Conservation (phyloP, 2,888 invertebrate genomes). For the Flexamia atlantica region DNA sequence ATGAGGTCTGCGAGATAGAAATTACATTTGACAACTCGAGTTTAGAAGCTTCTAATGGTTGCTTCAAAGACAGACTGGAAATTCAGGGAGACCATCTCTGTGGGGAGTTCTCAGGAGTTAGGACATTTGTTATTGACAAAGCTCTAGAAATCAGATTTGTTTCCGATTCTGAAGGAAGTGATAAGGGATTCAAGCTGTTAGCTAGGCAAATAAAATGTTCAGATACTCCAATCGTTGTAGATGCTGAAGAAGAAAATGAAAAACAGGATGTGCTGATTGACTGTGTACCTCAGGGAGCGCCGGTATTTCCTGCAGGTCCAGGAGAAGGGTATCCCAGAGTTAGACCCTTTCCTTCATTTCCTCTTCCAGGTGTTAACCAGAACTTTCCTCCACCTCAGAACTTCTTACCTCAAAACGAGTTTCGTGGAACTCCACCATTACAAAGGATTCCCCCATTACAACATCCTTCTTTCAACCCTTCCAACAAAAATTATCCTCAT, state of each 20-base stretch:
- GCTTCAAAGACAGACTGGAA: slow-evolving; percentile 46
- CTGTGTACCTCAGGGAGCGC: background rate
- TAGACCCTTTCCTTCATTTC: slow-evolving; percentile 35
- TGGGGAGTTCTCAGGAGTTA: slow-evolving; percentile 19
- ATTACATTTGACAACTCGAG: slow-evolving; percentile 36
- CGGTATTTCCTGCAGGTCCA: background rate
- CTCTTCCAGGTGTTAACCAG: background rate
- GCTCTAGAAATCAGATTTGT: slow-evolving; percentile 43
- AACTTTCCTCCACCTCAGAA: background rate
- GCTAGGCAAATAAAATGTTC: slow-evolving; percentile 29
- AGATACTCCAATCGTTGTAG: background rate
- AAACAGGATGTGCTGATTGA: slow-evolving; percentile 19
- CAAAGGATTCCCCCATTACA: background rate
- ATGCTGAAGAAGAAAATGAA: background rate
- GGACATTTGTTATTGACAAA: background rate
- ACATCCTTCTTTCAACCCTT: background rate
- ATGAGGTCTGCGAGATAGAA: slow-evolving; percentile 33
- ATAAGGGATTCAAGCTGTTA: slow-evolving; percentile 36
- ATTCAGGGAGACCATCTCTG: slow-evolving; percentile 48
- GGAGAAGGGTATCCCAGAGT: slow-evolving; percentile 25
- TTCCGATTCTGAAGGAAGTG: slow-evolving; percentile 13
- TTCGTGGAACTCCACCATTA: background rate
- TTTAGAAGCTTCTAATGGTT: slow-evolving; percentile 21
- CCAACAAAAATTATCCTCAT: background rate
- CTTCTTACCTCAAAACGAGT: background rate